Conservation (phyloP, 2,888 invertebrate species). For the Ypsolopha sequella region DNA sequence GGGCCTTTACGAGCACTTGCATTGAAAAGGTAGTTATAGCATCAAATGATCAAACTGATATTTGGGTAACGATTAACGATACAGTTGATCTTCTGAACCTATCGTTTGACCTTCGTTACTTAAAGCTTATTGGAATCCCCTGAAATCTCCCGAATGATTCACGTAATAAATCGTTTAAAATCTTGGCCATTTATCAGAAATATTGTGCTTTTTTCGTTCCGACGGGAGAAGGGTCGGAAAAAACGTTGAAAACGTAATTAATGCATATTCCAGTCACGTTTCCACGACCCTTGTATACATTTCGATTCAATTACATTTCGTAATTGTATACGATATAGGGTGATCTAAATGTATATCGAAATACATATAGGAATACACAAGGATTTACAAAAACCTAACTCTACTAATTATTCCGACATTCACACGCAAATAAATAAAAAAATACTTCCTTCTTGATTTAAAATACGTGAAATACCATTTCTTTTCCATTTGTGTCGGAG, state of each 20-base stretch:
- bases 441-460: no score
- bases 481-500: no score
- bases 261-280: slow-evolving; percentile 31
- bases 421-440: no score
- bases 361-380: no score
- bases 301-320: background rate
- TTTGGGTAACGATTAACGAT: background rate
- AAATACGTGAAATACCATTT: no score
- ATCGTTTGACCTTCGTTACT: background rate
- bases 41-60: no score
- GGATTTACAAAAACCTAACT: no score
- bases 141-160: background rate
- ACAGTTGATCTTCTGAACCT: background rate
- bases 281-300: slow-evolving; percentile 4
- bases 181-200: slow-evolving; percentile 13
- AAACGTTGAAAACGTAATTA: slow-evolving; percentile 29
- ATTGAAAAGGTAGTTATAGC: no score
- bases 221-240: slow-evolving; percentile 18
- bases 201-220: slow-evolving; percentile 12
- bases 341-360: no score
- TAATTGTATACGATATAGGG: background rate
- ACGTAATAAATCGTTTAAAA: background rate
- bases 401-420: no score
- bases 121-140: background rate
- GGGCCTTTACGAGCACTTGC: no score